phyloP scores from a whole-genome alignment of 2,888 invertebrate genomes.

The Drosophila mimetica region DNA sequence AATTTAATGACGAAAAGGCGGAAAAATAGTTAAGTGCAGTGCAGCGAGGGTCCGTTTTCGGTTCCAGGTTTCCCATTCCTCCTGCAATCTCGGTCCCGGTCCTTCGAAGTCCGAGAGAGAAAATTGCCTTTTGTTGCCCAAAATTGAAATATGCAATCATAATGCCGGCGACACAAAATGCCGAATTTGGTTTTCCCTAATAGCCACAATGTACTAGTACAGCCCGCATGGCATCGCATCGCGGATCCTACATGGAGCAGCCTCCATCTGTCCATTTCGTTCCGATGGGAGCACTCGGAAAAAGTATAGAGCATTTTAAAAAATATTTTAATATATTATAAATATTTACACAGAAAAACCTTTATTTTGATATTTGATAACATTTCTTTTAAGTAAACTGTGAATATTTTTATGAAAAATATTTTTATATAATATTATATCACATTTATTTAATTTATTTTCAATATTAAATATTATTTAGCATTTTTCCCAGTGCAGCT shows the following conservation, averaged over 20 bases:
- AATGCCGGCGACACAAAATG: constrained; percentile 63
- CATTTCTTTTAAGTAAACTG: no score
- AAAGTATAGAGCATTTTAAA: not conserved
- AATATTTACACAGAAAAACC: no score
- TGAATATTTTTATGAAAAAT: no score
- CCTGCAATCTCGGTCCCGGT: constrained; percentile 23
- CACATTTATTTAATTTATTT: not conserved
- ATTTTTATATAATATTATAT: not conserved
- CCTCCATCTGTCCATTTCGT: constrained; percentile 27
- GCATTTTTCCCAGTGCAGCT: constrained; percentile 9
- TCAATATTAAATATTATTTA: not conserved
- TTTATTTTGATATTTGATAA: not conserved
- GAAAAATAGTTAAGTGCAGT: constrained; percentile 59
- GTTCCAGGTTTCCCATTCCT: not conserved
- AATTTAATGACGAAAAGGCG: constrained; percentile 79
- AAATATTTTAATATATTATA: no score
- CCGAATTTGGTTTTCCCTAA: constrained; percentile 74
- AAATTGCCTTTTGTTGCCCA: constrained; percentile 56
- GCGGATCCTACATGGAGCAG: constrained; percentile 34
- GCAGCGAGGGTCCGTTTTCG: not conserved
- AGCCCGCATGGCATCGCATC: constrained; percentile 26
- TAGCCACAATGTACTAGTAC: constrained; percentile 56
- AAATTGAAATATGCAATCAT: constrained; percentile 69
- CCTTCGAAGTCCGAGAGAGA: constrained; percentile 33
- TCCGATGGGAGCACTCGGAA: constrained; percentile 3